phyloP scores from a whole-genome alignment of 2,113 vertebrate species.

The Podilymbus podiceps region DNA sequence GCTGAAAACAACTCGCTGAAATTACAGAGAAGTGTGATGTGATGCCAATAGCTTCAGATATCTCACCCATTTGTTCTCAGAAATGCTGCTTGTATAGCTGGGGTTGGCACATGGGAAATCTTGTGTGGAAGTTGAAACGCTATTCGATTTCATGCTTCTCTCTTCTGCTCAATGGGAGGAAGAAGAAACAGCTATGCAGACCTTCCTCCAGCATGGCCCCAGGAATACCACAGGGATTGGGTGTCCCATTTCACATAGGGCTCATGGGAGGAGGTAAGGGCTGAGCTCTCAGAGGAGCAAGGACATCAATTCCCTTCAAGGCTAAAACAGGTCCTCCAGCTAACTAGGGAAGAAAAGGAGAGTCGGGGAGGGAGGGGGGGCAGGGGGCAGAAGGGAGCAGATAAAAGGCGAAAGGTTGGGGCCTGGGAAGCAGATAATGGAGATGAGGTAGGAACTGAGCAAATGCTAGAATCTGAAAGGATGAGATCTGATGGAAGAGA shows the following conservation, averaged over 20 bases:
- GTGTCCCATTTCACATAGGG: not conserved
- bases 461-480: not conserved
- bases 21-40: not conserved
- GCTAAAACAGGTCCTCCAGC: not conserved
- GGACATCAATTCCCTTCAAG: not conserved
- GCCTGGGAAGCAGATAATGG: not conserved
- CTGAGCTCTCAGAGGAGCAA: not conserved
- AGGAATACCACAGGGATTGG: not conserved
- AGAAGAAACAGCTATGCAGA: not conserved
- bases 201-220: not conserved
- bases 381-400: not conserved
- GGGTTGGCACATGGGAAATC: not conserved
- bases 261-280: not conserved
- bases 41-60: not conserved
- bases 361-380: too few relatives aligned
- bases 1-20: not conserved
- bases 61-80: not conserved
- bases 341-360: not conserved
- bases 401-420: not conserved
- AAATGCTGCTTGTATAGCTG: not conserved
- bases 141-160: not conserved
- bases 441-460: not conserved
- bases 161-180: rapidly evolving
- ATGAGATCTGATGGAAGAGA: not conserved
- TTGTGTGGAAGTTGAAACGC: rapidly evolving